A percentile compares a stretch with the other conserved stretches of the same genome.
Evolutionary conservation across 2,888 invertebrate genomes (phyloP).

Genomic region (Lottia scabra): DNA sequence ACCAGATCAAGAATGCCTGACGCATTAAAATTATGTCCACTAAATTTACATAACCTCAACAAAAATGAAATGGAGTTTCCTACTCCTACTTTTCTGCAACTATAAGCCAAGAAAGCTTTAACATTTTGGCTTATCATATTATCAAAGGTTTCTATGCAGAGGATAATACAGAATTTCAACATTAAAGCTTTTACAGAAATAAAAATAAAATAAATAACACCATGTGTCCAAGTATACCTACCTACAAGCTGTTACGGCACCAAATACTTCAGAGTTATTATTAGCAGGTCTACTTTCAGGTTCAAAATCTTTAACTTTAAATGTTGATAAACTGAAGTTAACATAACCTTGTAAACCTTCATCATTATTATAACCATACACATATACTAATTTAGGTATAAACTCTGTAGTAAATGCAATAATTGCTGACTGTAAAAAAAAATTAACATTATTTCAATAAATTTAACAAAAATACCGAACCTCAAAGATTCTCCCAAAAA

Average conservation of each 20-base stretch:
- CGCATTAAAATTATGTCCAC: too few relatives aligned
- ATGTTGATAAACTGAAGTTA: slow-evolving; percentile 59
- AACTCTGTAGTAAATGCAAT: slow-evolving; percentile 99
- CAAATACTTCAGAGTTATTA: slow-evolving; percentile 33
- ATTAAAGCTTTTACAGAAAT: background rate
- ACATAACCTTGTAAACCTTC: slow-evolving; percentile 53
- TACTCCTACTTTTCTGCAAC: too few relatives aligned
- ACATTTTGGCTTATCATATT: too few relatives aligned
- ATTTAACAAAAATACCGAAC: too few relatives aligned
- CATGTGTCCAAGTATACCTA: slow-evolving; percentile 22
- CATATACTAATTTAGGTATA: slow-evolving; percentile 94
- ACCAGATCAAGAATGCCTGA: too few relatives aligned
- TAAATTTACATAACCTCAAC: too few relatives aligned
- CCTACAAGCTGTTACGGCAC: slow-evolving; percentile 56
- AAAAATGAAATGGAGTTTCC: too few relatives aligned
- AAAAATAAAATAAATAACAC: background rate
- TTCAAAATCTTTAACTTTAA: slow-evolving; percentile 56
- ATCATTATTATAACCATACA: slow-evolving; percentile 72
- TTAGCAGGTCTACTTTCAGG: slow-evolving; percentile 43
- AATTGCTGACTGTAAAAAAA: slow-evolving; percentile 85
- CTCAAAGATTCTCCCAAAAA: too few relatives aligned
- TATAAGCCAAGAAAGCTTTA: too few relatives aligned
- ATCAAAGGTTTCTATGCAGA: too few relatives aligned
- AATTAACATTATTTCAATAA: background rate
- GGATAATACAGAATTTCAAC: too few relatives aligned